Evolutionary conservation across 2,888 invertebrate genomes (phyloP).

Genomic region (Lithophane socia): DNA sequence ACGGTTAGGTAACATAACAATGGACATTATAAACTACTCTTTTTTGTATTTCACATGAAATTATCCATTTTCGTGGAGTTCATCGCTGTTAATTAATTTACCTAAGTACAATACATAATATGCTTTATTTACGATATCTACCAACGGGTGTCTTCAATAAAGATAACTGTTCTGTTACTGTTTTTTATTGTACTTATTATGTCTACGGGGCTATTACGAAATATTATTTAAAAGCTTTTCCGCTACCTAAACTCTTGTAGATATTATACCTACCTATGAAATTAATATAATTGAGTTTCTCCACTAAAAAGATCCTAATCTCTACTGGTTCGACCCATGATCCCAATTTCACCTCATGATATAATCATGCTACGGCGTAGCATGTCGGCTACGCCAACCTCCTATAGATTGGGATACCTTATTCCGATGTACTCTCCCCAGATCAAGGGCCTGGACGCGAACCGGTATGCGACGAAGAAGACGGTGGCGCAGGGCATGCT

Average conservation of each 20-base stretch:
- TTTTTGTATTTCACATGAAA: conserved; percentile 25
- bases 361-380: background rate
- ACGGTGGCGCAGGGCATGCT: conserved; percentile 97
- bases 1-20: conserved; percentile 3
- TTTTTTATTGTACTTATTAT: too few species aligned
- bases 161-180: background rate
- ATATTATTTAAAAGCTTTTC: background rate
- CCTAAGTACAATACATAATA: background rate
- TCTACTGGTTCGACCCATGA: too few species aligned
- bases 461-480: conserved; percentile 97
- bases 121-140: background rate
- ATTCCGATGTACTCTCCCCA: conserved; percentile 76
- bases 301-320: too few species aligned
- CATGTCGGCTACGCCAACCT: background rate
- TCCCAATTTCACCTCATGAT: background rate
- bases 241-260: background rate
- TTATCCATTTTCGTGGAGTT: conserved; percentile 8
- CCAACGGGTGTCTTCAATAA: background rate
- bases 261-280: too few species aligned
- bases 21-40: background rate
- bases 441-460: conserved; percentile 95
- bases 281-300: background rate
- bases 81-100: conserved; percentile 1
- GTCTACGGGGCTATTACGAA: background rate
- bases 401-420: background rate